phyloP scores from a whole-genome alignment of 2,113 vertebrate species.

The Gnathonemus echidnorhynchus region DNA sequence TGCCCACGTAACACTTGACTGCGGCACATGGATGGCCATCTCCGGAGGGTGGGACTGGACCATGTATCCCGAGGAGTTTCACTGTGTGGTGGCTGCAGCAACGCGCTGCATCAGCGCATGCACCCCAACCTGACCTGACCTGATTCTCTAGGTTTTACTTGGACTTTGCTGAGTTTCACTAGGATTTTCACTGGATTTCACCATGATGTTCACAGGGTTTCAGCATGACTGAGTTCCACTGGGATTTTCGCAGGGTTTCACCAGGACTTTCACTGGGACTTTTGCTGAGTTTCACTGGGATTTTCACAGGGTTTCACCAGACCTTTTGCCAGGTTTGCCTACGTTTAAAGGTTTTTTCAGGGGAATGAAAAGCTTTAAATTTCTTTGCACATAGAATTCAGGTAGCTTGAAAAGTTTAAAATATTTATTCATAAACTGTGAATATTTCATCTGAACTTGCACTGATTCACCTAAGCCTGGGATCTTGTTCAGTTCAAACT shows the following conservation, averaged over 20 bases:
- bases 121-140: too few relatives aligned
- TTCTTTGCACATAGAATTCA: background rate
- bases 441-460: background rate
- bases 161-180: background rate
- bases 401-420: background rate
- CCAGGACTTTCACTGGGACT: background rate
- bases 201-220: too few relatives aligned
- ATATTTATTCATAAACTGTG: background rate
- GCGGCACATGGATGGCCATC: too few relatives aligned
- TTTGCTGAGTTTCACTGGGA: background rate
- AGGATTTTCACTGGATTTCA: background rate
- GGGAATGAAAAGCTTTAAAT: slow-evolving; percentile 5
- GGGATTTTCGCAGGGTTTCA: background rate
- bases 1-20: too few relatives aligned
- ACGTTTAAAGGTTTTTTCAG: background rate
- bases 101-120: too few relatives aligned
- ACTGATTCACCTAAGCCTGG: background rate
- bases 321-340: background rate
- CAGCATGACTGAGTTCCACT: background rate
- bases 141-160: background rate
- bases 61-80: too few relatives aligned
- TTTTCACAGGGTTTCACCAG: background rate
- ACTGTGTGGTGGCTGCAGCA: too few relatives aligned
- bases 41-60: too few relatives aligned
- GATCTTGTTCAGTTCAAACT: background rate